Conservation (phyloP, 35 echinoderm and acorn worm species). For the Apostichopus parvimensis region DNA sequence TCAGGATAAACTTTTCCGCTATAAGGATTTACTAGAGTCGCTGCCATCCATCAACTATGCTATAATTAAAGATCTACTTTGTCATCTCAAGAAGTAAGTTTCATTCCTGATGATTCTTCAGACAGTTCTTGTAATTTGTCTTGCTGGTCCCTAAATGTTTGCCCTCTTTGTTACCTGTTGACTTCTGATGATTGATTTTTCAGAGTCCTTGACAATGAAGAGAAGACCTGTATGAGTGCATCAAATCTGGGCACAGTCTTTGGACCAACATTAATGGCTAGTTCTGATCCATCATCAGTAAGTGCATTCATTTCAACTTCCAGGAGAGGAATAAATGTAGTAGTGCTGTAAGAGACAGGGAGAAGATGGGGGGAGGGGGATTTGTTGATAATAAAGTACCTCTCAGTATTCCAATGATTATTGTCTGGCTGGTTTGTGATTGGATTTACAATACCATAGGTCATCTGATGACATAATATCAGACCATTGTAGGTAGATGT, state of each 20-base stretch:
- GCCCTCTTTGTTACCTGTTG: no score
- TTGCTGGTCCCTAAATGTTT: no score
- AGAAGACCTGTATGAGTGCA: constrained; percentile 67
- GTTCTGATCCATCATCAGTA: constrained; percentile 55
- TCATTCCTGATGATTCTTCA: neutral
- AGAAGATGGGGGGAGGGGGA: no score
- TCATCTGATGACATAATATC: no score
- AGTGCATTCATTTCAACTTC: neutral
- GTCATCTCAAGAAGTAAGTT: constrained; percentile 87
- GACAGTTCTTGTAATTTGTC: no score
- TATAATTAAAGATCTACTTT: constrained; percentile 85
- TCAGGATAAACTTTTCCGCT: constrained; percentile 67
- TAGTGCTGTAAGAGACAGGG: no score
- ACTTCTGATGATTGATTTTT: neutral
- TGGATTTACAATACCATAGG: no score
- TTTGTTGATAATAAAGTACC: no score
- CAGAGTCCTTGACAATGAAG: constrained; percentile 59
- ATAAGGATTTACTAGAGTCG: constrained; percentile 65
- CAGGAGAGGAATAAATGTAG: no score
- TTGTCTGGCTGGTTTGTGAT: neutral
- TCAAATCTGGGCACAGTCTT: constrained; percentile 77
- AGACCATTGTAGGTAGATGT: no score
- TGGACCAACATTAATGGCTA: constrained; percentile 88
- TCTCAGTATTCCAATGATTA: neutral
- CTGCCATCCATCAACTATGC: constrained; percentile 76